Evolutionary conservation across 1,140 invertebrate genomes (phyloP), one percentile per base, ranked within the genome.

Genomic region (Drosophila melanica): DNA sequence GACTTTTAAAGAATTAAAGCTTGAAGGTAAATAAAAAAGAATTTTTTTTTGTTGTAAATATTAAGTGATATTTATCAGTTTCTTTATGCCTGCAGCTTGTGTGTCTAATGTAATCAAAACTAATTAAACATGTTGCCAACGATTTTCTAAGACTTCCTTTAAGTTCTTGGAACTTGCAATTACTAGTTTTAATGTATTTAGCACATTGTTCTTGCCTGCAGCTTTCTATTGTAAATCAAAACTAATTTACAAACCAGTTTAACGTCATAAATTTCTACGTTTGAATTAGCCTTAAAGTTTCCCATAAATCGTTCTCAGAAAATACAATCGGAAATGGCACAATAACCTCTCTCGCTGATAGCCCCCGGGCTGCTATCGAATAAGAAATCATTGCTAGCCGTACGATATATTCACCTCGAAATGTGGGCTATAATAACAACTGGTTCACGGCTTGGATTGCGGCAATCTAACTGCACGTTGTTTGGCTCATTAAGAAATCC

Each of bases 401-500:
- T 18, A 16, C 50, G 27, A 27, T 45, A 48, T 27, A 16, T 37
- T 51, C 14, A 33, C n/a, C 16, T 14, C 33, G 41, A 30, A 58
- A 67, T 67, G 54, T 47, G 41, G 35, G 54, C 63, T 50, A 72
- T 72, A 67, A 67, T 72, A 67, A 67, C 42, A 20, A 51, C 58
- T 55, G 48, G 76, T 50, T 62, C 60, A 67, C 27, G 69, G 51
- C 41, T 20, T 60, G 68, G 58, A 60, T 72, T 72, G 65, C 20
- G 50, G 63, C 59, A 47, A 23, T 18, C 20, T 45, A 23, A 39
- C 37, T 54, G 33, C 8, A 18, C 53, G 44, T 23, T 50, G 44
- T 33, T 71, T 51, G 53, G 68, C 79, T 79, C 84, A 87, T 89
- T 87, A 89, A 87, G 84, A 84, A 89, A 89, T 89, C 82, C 76